Conservation (phyloP, 2,113 vertebrate genomes). For the Anolis sagrei region DNA sequence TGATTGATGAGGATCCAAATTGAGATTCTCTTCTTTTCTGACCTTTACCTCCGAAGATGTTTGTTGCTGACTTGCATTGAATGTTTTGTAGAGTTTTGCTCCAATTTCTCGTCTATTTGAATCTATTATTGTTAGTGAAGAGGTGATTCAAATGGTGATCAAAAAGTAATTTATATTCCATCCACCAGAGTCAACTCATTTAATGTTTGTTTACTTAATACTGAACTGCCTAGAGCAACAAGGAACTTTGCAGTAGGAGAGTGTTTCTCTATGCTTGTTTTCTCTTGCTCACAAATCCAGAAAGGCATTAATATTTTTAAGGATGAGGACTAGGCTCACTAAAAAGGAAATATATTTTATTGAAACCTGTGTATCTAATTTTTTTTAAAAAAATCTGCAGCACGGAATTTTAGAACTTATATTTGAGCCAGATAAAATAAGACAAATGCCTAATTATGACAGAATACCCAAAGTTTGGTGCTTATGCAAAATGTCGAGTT, state of each 20-base stretch:
- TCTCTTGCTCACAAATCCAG: constrained; percentile 10
- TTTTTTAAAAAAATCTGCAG: constrained; percentile 17
- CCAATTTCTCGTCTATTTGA: background rate
- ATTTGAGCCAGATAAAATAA: constrained; percentile 5
- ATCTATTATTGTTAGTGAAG: background rate
- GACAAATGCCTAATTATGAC: background rate
- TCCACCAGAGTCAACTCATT: constrained; percentile 16
- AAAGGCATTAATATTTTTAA: constrained; percentile 15
- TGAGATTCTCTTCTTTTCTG: background rate
- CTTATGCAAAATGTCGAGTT: background rate
- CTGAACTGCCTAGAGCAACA: background rate
- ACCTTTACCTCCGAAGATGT: background rate
- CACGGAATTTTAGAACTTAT: constrained; percentile 11
- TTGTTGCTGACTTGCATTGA: background rate
- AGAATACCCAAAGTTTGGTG: background rate
- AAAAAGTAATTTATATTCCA: constrained; percentile 28
- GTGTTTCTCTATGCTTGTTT: constrained; percentile 30
- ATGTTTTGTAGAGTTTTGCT: background rate
- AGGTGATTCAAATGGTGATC: constrained; percentile 35
- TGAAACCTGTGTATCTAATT: constrained; percentile 27
- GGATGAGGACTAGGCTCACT: constrained; percentile 6
- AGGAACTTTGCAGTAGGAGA: constrained; percentile 2
- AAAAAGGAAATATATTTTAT: background rate
- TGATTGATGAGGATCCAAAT: no score
- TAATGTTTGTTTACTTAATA: background rate